These are phyloP conservation scores for Siniperca scherzeri DNA, from an alignment of 2,797 vertebrate genomes.

Conservation along the genomic window DNA sequence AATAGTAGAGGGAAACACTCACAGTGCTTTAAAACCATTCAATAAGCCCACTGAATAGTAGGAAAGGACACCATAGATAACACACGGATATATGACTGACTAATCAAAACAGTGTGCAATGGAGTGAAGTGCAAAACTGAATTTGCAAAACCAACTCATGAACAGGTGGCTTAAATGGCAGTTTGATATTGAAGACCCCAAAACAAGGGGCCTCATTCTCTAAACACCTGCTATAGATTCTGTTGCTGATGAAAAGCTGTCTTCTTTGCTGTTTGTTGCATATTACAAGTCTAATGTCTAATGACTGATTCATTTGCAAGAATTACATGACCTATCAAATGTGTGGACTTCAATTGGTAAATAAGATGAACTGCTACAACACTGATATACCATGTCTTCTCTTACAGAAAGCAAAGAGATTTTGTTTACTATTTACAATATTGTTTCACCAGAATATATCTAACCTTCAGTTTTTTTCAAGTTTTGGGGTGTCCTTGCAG, in stretches of 20 bases:
- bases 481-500: neutral
- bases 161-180: conserved; percentile 19
- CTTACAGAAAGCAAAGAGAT: neutral
- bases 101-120: conserved; percentile 9
- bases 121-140: neutral
- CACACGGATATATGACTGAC: neutral
- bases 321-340: neutral
- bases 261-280: neutral
- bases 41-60: neutral
- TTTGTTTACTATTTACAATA: neutral
- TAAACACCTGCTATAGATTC: conserved; percentile 6
- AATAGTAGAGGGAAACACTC: conserved; percentile 32
- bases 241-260: neutral
- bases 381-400: neutral
- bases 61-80: conserved; percentile 18
- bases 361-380: neutral
- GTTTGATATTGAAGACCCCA: neutral
- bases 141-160: conserved; percentile 2
- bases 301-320: neutral
- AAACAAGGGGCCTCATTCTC: neutral
- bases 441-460: neutral
- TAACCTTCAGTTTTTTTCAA: neutral
- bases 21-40: conserved; percentile 25
- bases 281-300: conserved; percentile 1
- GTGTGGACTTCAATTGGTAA: neutral